A percentile compares a stretch with the other conserved stretches of the same genome.
Conservation (phyloP, 2,888 invertebrate genomes). For the Hydroisotoma schaefferi region DNA sequence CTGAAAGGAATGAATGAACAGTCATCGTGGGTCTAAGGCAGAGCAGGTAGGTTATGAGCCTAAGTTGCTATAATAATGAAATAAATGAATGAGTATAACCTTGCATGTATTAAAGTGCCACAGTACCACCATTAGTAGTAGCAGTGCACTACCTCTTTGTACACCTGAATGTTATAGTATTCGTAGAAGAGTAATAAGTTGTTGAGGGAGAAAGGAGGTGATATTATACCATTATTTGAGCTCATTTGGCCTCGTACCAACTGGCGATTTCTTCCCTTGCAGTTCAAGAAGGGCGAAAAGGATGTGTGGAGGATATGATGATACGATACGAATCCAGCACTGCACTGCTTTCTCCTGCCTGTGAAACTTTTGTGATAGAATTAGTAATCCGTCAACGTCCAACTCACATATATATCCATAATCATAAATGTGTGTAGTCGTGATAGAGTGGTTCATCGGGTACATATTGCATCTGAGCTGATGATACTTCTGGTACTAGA, state of each 20-base stretch:
- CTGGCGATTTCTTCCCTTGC: slow-evolving; percentile 22
- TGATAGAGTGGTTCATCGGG: background rate
- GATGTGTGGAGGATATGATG: too few species aligned
- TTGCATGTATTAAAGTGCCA: too few species aligned
- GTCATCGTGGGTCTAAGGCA: too few species aligned
- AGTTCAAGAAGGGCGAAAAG: too few species aligned
- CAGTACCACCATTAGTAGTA: background rate
- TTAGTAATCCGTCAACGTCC: slow-evolving; percentile 36
- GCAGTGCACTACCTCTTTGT: too few species aligned
- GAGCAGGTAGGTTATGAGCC: too few species aligned
- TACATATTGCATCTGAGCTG: background rate
- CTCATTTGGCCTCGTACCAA: slow-evolving; percentile 27
- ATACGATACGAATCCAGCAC: too few species aligned
- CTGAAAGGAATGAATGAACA: too few species aligned
- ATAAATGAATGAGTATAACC: too few species aligned
- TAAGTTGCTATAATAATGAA: too few species aligned
- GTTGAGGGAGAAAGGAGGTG: background rate
- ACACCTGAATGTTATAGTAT: background rate
- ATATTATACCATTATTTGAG: slow-evolving; percentile 15
- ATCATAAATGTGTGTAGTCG: background rate
- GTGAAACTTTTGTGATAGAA: slow-evolving; percentile 20
- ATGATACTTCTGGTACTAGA: too few species aligned
- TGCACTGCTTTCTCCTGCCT: background rate
- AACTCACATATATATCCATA: background rate
- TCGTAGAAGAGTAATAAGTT: background rate